Base-by-base conservation (phyloP, 2,888 invertebrate genomes). In the Synanthedon tipuliformis region DNA sequence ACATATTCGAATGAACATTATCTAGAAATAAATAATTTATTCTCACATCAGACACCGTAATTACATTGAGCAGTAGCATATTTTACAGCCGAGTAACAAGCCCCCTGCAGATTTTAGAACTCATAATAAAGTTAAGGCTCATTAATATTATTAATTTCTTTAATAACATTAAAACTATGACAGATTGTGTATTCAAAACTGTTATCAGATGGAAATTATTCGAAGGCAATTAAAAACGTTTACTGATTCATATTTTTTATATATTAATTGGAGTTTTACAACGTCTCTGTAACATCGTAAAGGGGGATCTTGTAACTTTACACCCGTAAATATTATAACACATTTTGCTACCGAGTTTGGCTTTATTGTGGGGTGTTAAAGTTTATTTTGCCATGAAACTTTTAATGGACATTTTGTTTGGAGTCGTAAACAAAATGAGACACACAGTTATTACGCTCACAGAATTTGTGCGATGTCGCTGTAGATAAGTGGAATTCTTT, bases 201-300 rank as follows among this genome's bases (percentile, higher is more conserved):
- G 12, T 45, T 45, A 45, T 45, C 45, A 13, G n/a, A 45, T 45
- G 45, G 11, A 45, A 45, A 45, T 45, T 45, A 45, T 45, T 45
- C 45, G 7, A n/a, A 13, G n/a, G 45, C 15, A 13, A 45, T 45
- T 45, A 45, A 45, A 45, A 45, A 45, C 12, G 45, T 45, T 45
- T 45, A 45, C 45, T 7, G 41, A 53, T 13, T 23, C 27, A 53
- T 53, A 50, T 52, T 52, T 50, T 34, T 48, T 40, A 51, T 53
- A 23, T 50, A 53, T 51, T 53, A 53, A 53, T 51, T 53, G 48
- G 50, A 53, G 40, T 40, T 51, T 53, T 53, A 53, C 53, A 51
- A 51, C 53, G 12, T 51, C 45, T 53, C 40, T 34, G 53, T 51
- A 48, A 50, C 50, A 48, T 53, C 53, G 51, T 53, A 53, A 53